These are phyloP conservation scores for Pomatorhinus ruficollis DNA, from an alignment of 2,113 vertebrate species.

Conservation along the genomic window DNA sequence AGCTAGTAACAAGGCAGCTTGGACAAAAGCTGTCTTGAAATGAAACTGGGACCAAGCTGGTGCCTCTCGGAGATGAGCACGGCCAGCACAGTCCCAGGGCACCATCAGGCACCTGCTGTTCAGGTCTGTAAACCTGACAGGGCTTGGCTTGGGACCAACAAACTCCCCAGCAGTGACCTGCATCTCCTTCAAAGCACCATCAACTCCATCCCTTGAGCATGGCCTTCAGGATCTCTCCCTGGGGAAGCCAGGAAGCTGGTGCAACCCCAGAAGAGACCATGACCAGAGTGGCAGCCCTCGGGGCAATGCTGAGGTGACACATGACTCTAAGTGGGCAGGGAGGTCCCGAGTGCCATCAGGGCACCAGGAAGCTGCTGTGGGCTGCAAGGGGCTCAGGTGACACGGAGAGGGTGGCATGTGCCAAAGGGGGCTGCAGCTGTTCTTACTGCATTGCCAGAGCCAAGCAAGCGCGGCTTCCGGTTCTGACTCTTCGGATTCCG, in stretches of 20 bases:
- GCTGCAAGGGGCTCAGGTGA: not conserved
- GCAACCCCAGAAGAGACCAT: not conserved
- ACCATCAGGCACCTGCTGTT: not conserved
- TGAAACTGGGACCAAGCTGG: not conserved
- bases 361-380: fast-evolving
- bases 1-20: not conserved
- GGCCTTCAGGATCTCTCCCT: not conserved
- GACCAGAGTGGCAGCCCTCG: not conserved
- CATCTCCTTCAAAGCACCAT: not conserved
- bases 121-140: not conserved
- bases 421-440: not conserved
- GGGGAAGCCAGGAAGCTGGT: not conserved
- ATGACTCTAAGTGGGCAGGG: fast-evolving
- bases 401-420: not conserved
- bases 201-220: not conserved
- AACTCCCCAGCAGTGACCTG: not conserved
- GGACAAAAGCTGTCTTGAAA: not conserved
- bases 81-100: not conserved
- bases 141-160: not conserved
- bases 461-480: fast-evolving
- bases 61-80: not conserved
- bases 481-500: fast-evolving
- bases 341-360: not conserved
- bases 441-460: not conserved
- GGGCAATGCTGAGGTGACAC: not conserved